A percentile compares a stretch with the other conserved stretches of the same genome.
Evolutionary conservation across 2,113 vertebrate species (phyloP).

Genomic region (Oreotragus oreotragus): DNA sequence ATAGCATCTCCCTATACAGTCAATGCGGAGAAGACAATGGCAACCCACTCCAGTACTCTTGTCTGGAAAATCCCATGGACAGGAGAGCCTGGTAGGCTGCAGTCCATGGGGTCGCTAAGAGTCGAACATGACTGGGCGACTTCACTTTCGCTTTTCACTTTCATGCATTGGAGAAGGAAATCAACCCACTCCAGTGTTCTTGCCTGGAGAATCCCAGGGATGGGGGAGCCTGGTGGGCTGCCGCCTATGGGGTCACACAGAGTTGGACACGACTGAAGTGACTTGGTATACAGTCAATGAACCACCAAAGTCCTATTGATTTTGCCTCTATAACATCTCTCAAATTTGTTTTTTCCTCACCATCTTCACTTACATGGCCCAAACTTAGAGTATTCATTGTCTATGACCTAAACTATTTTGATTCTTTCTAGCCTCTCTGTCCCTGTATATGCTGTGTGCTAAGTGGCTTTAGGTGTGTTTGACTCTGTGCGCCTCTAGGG

Average conservation of each 20-base stretch:
- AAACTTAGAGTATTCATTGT: not conserved
- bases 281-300: not conserved
- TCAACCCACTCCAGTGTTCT: too few species aligned
- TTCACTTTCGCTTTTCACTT: too few species aligned
- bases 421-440: not conserved
- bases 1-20: not conserved
- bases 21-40: not conserved
- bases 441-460: not conserved
- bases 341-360: not conserved
- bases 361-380: not conserved
- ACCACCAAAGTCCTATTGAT: not conserved
- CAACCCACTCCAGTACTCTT: too few species aligned
- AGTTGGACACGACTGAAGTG: too few species aligned
- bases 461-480: not conserved
- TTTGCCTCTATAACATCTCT: not conserved
- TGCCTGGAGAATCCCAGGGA: too few species aligned
- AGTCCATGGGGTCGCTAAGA: too few species aligned
- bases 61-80: too few species aligned
- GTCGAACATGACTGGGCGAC: too few species aligned
- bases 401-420: not conserved
- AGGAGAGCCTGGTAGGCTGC: too few species aligned
- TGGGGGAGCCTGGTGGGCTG: too few species aligned
- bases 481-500: accelerated
- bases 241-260: too few species aligned
- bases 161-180: too few species aligned